phyloP scores from a whole-genome alignment of 2,888 invertebrate genomes.

The Ommatoiulus sabulosus region DNA sequence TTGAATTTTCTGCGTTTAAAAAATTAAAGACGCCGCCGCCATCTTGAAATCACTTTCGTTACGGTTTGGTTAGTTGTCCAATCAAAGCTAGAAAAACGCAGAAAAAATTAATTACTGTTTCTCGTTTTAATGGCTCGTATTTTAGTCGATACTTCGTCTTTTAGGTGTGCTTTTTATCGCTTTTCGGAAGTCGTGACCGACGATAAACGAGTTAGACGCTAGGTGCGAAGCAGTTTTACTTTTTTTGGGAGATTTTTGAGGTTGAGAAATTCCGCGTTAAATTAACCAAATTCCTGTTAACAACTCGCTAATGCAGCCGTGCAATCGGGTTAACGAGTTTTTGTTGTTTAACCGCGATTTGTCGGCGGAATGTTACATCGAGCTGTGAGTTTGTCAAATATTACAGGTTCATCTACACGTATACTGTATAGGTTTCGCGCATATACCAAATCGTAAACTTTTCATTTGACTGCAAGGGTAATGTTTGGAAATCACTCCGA shows the following conservation, averaged over 20 bases:
- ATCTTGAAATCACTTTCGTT: neutral
- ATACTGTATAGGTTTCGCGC: no score
- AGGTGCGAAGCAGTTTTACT: no score
- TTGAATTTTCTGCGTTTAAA: neutral
- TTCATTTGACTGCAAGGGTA: no score
- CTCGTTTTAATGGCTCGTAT: neutral
- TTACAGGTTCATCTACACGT: no score
- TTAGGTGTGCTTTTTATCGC: neutral
- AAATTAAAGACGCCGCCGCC: neutral
- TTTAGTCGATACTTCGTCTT: neutral
- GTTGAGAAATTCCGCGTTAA: neutral
- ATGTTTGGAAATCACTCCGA: no score
- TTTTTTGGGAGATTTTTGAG: neutral
- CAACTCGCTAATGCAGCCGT: neutral
- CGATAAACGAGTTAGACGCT: neutral
- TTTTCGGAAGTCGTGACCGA: neutral
- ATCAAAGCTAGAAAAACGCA: neutral
- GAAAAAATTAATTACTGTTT: constrained; percentile 2
- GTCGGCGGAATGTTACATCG: no score
- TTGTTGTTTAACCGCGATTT: neutral
- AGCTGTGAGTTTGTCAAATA: no score
- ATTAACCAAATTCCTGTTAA: neutral
- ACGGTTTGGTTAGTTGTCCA: neutral
- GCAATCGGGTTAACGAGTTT: neutral
- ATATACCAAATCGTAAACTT: no score